Conservation (phyloP, 2,113 vertebrate species). For the Mungos mungo region DNA sequence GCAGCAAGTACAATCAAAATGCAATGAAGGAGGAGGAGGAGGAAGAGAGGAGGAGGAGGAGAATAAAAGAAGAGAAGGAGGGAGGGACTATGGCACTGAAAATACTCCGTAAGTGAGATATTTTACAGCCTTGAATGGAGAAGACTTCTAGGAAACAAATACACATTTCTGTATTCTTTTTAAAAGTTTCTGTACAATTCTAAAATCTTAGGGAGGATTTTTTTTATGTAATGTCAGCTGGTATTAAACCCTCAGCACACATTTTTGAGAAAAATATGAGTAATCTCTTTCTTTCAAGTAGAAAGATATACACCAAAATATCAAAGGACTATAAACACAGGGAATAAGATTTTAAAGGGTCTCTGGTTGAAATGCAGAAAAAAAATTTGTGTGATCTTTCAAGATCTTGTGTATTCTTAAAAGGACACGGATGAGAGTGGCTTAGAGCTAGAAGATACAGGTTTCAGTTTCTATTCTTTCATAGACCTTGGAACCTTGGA, state of each 20-base stretch:
- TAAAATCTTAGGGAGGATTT: background rate
- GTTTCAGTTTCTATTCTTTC: constrained; percentile 19
- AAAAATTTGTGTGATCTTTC: constrained; percentile 11
- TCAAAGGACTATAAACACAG: constrained; percentile 15
- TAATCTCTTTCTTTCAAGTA: constrained; percentile 34
- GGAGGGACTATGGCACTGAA: background rate
- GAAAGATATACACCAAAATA: background rate
- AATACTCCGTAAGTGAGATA: background rate
- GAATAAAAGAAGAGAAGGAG: background rate
- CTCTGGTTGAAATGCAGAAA: background rate
- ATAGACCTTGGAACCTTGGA: background rate
- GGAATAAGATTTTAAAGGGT: constrained; percentile 9
- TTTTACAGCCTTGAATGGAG: background rate
- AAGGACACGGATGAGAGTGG: background rate
- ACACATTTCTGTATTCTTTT: background rate
- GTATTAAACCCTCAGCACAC: background rate
- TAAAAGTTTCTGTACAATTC: background rate
- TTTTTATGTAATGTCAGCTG: background rate
- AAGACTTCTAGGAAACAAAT: background rate
- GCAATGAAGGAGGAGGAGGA: background rate
- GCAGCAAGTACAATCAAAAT: background rate
- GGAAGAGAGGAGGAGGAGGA: background rate
- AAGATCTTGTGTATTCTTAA: background rate
- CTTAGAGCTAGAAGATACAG: constrained; percentile 29
- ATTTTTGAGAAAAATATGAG: constrained; percentile 42